A percentile compares a stretch with the other conserved stretches of the same genome.
phyloP scores from a whole-genome alignment of 2,888 invertebrate species.

The Lithophane semibrunnea region DNA sequence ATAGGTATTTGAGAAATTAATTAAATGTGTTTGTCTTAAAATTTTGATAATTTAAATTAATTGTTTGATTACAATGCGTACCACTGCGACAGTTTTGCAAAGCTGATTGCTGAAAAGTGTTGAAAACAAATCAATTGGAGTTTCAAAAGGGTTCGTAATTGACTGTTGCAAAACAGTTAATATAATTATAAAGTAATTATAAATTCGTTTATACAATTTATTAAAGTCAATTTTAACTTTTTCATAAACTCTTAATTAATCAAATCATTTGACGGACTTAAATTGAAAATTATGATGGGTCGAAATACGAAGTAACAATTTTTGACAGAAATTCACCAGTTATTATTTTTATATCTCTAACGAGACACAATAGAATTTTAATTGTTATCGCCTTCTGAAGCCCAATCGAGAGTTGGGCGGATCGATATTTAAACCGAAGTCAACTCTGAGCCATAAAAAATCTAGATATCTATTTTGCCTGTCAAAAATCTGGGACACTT shows the following conservation, averaged over 20 bases:
- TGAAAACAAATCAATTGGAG: slow-evolving; percentile 29
- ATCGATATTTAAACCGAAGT: not conserved
- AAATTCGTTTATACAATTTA: slow-evolving; percentile 38
- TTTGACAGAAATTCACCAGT: not conserved
- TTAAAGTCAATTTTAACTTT: slow-evolving; percentile 23
- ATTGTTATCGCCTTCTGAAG: too few relatives aligned
- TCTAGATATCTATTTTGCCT: too few relatives aligned
- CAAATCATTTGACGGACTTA: slow-evolving; percentile 6
- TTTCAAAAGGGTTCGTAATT: slow-evolving; percentile 26
- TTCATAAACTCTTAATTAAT: slow-evolving; percentile 4
- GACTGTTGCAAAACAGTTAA: slow-evolving; percentile 18
- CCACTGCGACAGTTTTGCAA: not conserved
- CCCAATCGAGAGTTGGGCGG: too few relatives aligned
- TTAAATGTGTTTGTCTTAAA: not conserved
- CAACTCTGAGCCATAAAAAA: not conserved
- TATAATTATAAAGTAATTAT: slow-evolving; percentile 40
- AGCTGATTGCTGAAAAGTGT: slow-evolving; percentile 3
- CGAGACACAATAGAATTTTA: too few relatives aligned
- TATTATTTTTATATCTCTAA: not conserved
- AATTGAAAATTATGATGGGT: slow-evolving; percentile 5
- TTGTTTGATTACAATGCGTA: not conserved
- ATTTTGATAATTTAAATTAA: not conserved
- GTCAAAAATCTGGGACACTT: not conserved
- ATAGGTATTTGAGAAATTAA: not conserved
- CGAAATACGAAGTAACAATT: too few relatives aligned